These are phyloP conservation scores for Calliphora vicina DNA, from an alignment of 1,140 invertebrate genomes.

Conservation along the genomic window DNA sequence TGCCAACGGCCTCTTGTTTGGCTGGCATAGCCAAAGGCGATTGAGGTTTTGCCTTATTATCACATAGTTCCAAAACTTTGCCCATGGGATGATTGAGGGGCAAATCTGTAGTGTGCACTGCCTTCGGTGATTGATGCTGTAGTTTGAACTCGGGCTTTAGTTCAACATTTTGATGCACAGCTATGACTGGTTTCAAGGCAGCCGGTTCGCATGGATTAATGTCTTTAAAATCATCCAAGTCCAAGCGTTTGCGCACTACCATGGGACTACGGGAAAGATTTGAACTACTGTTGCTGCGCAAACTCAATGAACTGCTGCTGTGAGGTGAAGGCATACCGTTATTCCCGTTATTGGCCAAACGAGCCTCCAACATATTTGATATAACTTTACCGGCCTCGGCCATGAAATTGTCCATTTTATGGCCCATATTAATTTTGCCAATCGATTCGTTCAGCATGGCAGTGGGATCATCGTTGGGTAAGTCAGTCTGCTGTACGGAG, in stretches of 20 bases:
- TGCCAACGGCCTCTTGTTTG: background rate
- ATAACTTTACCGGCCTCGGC: conserved; percentile 60
- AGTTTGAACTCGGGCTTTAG: background rate
- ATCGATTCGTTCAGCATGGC: conserved; percentile 54
- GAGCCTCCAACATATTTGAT: conserved; percentile 57
- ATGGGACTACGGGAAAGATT: conserved; percentile 57
- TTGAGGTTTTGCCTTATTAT: conserved; percentile 39
- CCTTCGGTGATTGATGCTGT: conserved; percentile 41
- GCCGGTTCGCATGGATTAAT: conserved; percentile 54
- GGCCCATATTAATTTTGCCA: conserved; percentile 54
- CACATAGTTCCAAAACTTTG: conserved; percentile 56
- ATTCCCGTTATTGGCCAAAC: conserved; percentile 44
- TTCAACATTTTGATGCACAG: conserved; percentile 36
- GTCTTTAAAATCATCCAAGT: conserved; percentile 56
- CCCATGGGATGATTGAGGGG: conserved; percentile 55
- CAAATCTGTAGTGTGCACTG: conserved; percentile 46
- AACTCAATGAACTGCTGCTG: conserved; percentile 49
- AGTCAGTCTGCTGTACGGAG: conserved; percentile 16
- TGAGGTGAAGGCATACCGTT: conserved; percentile 42
- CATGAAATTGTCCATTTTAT: conserved; percentile 61
- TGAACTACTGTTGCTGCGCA: conserved; percentile 55
- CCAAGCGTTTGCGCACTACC: conserved; percentile 55
- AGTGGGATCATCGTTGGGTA: conserved; percentile 43
- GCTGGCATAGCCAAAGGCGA: background rate
- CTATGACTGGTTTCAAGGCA: conserved; percentile 50